A percentile compares a stretch with the other conserved stretches of the same genome.
Evolutionary conservation across 2,113 vertebrate genomes (phyloP).

Genomic region (Monopterus albus): DNA sequence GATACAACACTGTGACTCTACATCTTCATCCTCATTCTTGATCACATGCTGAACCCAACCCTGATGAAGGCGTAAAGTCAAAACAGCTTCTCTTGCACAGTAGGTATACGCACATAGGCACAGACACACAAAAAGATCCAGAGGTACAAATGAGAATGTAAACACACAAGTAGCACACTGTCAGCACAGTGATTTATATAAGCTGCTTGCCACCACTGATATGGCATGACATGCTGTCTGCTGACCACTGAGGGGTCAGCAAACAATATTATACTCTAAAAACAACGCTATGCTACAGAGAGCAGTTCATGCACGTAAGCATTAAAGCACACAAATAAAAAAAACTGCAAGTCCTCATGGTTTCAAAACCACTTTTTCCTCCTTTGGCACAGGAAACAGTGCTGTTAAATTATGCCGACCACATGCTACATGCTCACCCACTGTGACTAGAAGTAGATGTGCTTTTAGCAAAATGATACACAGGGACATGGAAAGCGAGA

Average conservation of each 20-base stretch:
- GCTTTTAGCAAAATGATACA: slow-evolving; percentile 54
- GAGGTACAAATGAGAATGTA: neutral
- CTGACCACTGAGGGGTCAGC: slow-evolving; percentile 20
- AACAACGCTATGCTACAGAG: slow-evolving; percentile 2
- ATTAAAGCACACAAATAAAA: slow-evolving; percentile 26
- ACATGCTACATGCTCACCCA: slow-evolving; percentile 25
- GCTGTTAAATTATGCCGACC: slow-evolving; percentile 26
- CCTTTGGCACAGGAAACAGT: slow-evolving; percentile 13
- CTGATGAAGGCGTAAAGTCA: too few species aligned
- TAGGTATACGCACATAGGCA: too few species aligned
- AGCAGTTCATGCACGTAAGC: neutral
- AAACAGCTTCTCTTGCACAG: too few species aligned
- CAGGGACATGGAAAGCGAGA: slow-evolving; percentile 20
- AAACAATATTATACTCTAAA: slow-evolving; percentile 15
- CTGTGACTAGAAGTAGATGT: slow-evolving; percentile 36
- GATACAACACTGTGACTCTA: too few species aligned
- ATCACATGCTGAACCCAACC: too few species aligned
- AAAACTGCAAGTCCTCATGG: slow-evolving; percentile 20
- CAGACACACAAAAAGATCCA: too few species aligned
- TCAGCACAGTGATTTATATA: slow-evolving; percentile 1
- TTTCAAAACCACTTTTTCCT: neutral
- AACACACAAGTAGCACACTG: neutral
- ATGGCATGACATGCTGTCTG: too few species aligned
- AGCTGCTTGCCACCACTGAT: slow-evolving; percentile 14
- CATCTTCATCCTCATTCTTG: too few species aligned